These are phyloP conservation scores for Oegoconia quadripuncta DNA, from an alignment of 2,888 invertebrate species.

Conservation along the genomic window DNA sequence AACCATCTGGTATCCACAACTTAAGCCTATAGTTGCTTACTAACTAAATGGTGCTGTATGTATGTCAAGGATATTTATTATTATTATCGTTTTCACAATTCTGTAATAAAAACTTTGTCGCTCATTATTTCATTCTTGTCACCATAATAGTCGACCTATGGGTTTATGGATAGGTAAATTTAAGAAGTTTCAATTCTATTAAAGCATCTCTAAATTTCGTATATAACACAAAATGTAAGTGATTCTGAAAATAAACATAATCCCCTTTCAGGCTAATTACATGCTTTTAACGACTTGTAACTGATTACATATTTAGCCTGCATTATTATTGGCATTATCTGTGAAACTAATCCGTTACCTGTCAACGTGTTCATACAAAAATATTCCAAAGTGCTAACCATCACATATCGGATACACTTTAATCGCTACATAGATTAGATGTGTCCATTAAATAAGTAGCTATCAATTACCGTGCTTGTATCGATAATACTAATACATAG, in stretches of 20 bases:
- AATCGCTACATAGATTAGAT: slow-evolving; percentile 55
- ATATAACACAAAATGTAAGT: not conserved
- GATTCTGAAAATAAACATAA: slow-evolving; percentile 2
- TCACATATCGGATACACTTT: slow-evolving; percentile 23
- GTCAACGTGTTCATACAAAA: slow-evolving; percentile 14
- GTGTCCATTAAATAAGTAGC: slow-evolving; percentile 72
- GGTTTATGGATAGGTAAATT: not conserved
- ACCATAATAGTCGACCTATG: too few relatives aligned
- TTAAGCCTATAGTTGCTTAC: too few relatives aligned
- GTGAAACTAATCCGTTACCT: slow-evolving; percentile 10
- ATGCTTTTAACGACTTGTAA: slow-evolving; percentile 10
- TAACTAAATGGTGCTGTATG: too few relatives aligned
- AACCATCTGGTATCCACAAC: too few relatives aligned
- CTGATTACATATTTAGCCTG: slow-evolving; percentile 11
- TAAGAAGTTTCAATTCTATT: not conserved
- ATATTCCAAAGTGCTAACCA: slow-evolving; percentile 16
- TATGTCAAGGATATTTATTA: too few relatives aligned
- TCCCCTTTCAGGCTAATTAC: slow-evolving; percentile 6
- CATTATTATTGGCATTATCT: slow-evolving; percentile 12
- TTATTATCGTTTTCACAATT: too few relatives aligned
- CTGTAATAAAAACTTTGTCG: too few relatives aligned
- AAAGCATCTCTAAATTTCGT: not conserved
- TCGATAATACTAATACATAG: slow-evolving; percentile 46
- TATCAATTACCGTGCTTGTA: slow-evolving; percentile 65
- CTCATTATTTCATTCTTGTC: too few relatives aligned